Conservation (phyloP, 2,888 invertebrate species). For the Sclerodermus sp. region DNA sequence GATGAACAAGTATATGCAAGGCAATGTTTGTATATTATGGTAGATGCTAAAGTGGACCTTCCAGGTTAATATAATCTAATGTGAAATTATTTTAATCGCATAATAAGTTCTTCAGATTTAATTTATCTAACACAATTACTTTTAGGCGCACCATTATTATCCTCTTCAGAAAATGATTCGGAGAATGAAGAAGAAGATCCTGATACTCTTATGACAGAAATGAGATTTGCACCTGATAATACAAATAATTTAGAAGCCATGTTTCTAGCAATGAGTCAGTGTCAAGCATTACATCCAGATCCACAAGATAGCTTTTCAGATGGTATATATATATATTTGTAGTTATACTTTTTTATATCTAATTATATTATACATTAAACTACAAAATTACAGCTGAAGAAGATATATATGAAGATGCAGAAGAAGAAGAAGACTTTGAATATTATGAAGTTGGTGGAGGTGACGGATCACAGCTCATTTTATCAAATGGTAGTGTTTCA, state of each 20-base stretch:
- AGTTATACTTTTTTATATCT: background rate
- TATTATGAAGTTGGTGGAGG: conserved; percentile 58
- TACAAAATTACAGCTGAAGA: conserved; percentile 51
- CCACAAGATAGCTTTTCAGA: conserved; percentile 65
- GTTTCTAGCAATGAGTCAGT: conserved; percentile 75
- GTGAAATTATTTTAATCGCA: background rate
- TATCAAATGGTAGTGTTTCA: conserved; percentile 41
- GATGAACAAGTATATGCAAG: conserved; percentile 67
- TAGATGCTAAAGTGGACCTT: conserved; percentile 68
- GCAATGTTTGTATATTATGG: conserved; percentile 73
- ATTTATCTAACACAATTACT: conserved; percentile 4
- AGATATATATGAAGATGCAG: conserved; percentile 60
- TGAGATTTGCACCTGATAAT: conserved; percentile 73
- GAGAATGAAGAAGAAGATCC: conserved; percentile 60
- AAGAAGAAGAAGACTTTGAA: conserved; percentile 57
- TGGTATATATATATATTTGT: too few species aligned
- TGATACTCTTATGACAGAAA: conserved; percentile 67
- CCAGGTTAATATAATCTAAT: conserved; percentile 51
- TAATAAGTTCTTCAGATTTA: conserved; percentile 5
- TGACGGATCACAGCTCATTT: conserved; percentile 49
- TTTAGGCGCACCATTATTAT: conserved; percentile 33
- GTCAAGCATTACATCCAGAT: conserved; percentile 81
- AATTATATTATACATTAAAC: background rate
- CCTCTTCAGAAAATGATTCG: conserved; percentile 33
- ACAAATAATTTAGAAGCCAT: conserved; percentile 66